phyloP scores from a whole-genome alignment of 2,888 invertebrate genomes.

The Morpho helenor region DNA sequence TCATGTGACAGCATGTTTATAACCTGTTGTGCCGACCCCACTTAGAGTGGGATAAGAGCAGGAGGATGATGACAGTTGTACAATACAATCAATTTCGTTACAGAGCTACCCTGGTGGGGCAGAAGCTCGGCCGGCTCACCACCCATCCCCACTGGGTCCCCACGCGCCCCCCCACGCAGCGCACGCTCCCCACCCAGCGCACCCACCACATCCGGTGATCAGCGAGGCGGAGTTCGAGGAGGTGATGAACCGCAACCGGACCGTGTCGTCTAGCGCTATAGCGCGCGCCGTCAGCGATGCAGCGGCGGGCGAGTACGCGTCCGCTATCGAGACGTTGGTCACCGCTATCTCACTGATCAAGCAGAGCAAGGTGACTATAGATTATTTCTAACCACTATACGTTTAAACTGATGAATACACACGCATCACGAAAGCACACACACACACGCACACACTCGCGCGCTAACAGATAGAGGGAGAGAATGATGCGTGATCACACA shows the following conservation, averaged over 20 bases:
- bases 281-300: constrained; percentile 98
- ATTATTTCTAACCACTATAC: background rate
- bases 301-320: constrained; percentile 97
- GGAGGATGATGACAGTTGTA: too few species aligned
- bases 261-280: constrained; percentile 98
- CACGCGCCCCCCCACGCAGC: constrained; percentile 37
- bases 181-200: constrained; percentile 33
- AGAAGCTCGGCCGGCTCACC: constrained; percentile 40
- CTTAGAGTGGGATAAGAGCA: too few species aligned
- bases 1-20: too few species aligned
- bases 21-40: too few species aligned
- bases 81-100: background rate
- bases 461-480: too few species aligned
- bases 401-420: background rate
- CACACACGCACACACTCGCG: too few species aligned
- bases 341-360: constrained; percentile 99
- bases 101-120: constrained; percentile 47
- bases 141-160: constrained; percentile 36
- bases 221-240: constrained; percentile 99
- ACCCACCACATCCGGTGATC: constrained; percentile 64
- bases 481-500: too few species aligned
- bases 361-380: constrained; percentile 88
- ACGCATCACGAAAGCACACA: background rate
- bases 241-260: constrained; percentile 97
- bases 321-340: constrained; percentile 98